Conservation (phyloP, 2,888 invertebrate species). For the Microplitis deprimator region DNA sequence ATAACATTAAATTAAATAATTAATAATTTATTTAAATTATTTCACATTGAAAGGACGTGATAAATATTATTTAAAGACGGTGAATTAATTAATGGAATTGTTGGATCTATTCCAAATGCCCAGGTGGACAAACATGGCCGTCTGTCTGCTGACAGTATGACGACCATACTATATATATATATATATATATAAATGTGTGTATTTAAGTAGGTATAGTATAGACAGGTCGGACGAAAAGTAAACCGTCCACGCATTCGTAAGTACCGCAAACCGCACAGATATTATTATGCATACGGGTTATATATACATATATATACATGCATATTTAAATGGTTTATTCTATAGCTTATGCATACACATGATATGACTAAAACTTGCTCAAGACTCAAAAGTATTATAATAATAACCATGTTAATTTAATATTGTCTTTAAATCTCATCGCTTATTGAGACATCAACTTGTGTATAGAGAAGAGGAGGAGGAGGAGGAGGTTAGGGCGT, state of each 20-base stretch:
- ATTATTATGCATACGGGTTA: constrained; percentile 22
- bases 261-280: constrained; percentile 28
- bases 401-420: constrained; percentile 9
- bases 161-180: neutral
- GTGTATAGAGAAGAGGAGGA: neutral
- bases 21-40: neutral
- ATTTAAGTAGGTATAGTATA: too few relatives aligned
- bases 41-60: neutral
- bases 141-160: neutral
- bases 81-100: constrained; percentile 19
- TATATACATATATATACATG: constrained; percentile 33
- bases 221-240: constrained; percentile 19
- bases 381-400: neutral
- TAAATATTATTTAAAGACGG: neutral
- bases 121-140: constrained; percentile 26
- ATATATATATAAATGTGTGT: too few relatives aligned
- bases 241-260: constrained; percentile 18
- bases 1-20: neutral
- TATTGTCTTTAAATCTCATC: constrained; percentile 32
- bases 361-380: constrained; percentile 6
- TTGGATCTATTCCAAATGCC: constrained; percentile 36
- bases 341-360: constrained; percentile 41
- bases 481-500: neutral
- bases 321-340: constrained; percentile 34
- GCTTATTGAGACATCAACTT: constrained; percentile 40